A percentile compares a stretch with the other conserved stretches of the same genome.
Evolutionary conservation across 2,113 vertebrate species (phyloP).

Genomic region (Ia io): DNA sequence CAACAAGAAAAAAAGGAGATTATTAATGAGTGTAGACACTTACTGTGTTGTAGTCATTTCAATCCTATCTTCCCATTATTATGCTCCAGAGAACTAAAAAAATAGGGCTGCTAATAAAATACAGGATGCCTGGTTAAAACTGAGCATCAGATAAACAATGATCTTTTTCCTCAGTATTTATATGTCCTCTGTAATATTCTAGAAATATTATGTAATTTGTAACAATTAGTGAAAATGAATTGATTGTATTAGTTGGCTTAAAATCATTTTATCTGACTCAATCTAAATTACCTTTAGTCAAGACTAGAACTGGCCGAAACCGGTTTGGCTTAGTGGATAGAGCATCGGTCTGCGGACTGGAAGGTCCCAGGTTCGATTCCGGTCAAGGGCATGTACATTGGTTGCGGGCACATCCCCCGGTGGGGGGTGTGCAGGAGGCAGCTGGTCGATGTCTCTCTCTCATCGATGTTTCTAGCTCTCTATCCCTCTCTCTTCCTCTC

Average conservation of each 20-base stretch:
- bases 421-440: too few relatives aligned
- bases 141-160: background rate
- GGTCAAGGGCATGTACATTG: too few relatives aligned
- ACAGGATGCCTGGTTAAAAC: background rate
- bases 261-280: background rate
- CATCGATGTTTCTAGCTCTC: too few relatives aligned
- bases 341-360: too few relatives aligned
- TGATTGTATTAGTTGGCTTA: background rate
- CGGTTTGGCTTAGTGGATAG: too few relatives aligned
- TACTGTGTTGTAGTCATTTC: background rate
- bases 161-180: background rate
- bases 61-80: background rate
- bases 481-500: too few relatives aligned
- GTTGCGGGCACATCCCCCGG: too few relatives aligned
- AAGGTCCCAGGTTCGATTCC: too few relatives aligned
- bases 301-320: background rate
- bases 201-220: background rate
- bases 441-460: too few relatives aligned
- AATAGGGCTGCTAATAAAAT: background rate
- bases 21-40: background rate
- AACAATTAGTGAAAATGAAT: background rate
- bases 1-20: background rate
- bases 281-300: background rate
- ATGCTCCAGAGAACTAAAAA: background rate
- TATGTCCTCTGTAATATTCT: background rate